Conservation (phyloP, 2,888 invertebrate genomes). For the Stenodera caucasica region DNA sequence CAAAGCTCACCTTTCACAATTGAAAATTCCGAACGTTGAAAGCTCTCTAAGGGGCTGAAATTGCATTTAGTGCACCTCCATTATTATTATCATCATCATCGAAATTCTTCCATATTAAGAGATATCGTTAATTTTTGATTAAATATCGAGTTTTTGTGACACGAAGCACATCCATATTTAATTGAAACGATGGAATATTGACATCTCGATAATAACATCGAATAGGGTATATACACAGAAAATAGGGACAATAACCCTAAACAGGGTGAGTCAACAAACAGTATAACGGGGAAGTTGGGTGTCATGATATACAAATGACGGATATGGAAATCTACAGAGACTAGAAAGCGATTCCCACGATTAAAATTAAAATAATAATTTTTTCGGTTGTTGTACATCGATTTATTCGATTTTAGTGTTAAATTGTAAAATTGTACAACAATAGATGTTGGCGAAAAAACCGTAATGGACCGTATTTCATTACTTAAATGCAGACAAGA, state of each 20-base stretch:
- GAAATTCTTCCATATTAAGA: not conserved
- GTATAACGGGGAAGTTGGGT: slow-evolving; percentile 26
- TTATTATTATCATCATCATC: too few relatives aligned
- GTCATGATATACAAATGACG: slow-evolving; percentile 29
- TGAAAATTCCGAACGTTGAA: too few relatives aligned
- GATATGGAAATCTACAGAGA: slow-evolving; percentile 34
- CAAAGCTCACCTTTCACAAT: too few relatives aligned
- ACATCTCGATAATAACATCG: slow-evolving; percentile 31
- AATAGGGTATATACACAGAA: slow-evolving; percentile 27
- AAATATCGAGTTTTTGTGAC: not conserved
- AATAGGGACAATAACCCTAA: slow-evolving; percentile 37
- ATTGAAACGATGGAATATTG: slow-evolving; percentile 23
- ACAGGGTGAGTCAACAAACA: slow-evolving; percentile 34
- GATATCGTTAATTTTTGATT: not conserved
- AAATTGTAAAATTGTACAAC: not conserved
- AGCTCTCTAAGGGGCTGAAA: too few relatives aligned
- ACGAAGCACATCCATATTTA: slow-evolving; percentile 17
- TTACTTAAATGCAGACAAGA: slow-evolving; percentile 6
- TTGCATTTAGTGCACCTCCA: too few relatives aligned
- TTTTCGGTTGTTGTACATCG: too few relatives aligned
- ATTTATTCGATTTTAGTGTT: too few relatives aligned
- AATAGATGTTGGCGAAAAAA: not conserved
- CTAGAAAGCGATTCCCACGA: slow-evolving; percentile 14
- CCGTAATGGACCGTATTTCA: not conserved
- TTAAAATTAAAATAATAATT: not conserved